These are phyloP conservation scores for Allophyes oxyacanthae DNA, from an alignment of 2,888 invertebrate genomes.

Conservation along the genomic window DNA sequence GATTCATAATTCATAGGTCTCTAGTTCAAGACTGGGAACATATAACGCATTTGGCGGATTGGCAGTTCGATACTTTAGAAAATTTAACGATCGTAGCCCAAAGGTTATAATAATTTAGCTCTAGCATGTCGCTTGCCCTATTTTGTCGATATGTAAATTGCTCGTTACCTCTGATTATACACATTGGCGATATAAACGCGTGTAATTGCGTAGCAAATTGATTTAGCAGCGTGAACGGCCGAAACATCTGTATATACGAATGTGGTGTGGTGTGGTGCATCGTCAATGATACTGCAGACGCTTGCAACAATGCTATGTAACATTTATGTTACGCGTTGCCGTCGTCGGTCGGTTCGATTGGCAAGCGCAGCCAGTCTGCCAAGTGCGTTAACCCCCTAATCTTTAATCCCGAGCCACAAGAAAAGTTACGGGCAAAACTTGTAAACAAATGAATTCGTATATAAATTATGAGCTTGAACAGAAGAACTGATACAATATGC, in stretches of 20 bases:
- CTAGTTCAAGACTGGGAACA: too few species aligned
- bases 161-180: not conserved
- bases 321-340: too few species aligned
- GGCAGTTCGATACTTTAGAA: not conserved
- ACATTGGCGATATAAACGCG: not conserved
- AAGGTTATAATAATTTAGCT: constrained; percentile 12
- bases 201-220: too few species aligned
- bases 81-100: not conserved
- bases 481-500: constrained; percentile 44
- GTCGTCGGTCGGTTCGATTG: not conserved
- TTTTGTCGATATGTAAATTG: constrained; percentile 26
- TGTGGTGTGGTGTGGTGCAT: too few species aligned
- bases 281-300: too few species aligned
- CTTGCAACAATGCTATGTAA: not conserved
- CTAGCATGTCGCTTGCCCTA: not conserved
- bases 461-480: constrained; percentile 29
- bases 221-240: too few species aligned
- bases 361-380: not conserved
- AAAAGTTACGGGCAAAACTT: constrained; percentile 15
- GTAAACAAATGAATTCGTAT: constrained; percentile 28
- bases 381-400: constrained; percentile 1
- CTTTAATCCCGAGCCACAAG: constrained; percentile 7
- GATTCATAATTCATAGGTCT: too few species aligned
- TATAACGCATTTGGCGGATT: not conserved
- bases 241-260: too few species aligned